Base-by-base conservation (phyloP, 2,797 vertebrate genomes). In the Chanos chanos region DNA sequence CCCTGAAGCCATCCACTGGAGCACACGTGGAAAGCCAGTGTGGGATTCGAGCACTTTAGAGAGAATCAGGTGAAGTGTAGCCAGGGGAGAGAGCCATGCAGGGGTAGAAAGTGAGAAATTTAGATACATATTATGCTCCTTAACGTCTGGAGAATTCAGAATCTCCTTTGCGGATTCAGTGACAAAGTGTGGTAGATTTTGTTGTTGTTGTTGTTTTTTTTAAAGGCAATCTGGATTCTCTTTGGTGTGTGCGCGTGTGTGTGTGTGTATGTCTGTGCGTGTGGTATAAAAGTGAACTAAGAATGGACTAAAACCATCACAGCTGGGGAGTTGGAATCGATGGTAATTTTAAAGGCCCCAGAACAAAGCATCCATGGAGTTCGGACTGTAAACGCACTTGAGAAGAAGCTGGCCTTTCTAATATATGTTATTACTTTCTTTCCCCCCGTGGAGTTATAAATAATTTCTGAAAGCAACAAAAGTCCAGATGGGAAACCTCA, bases 391-490 rank as follows among this genome's bases (percentile, higher is more conserved):
- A 70, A 71, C 39, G 53, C 51, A 68, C 69, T 64, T 61, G 66
- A 74, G 62, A 67, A 61, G 73, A 66, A 73, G 63, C 66, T 59
- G 41, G 60, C 37, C 70, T 71, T 75, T 76, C 77, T 80, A 73
- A 75, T 77, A 80, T 74, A 70, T 66, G 66, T 80, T 78, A 78
- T 80, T 73, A 78, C 72, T 72, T 77, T 77, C 63, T 57, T 64
- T 63, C 61, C 62, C 78, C 70, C 73, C 40, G 71, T 62, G 66
- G 76, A 78, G 65, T 72, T 76, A 76, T 78, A 75, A 71, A 79
- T 75, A 71, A 80, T 80, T 80, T 77, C 74, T 77, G 64, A 75
- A 74, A 75, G 70, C 56, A 77, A 76, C 74, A 76, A 70, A 70
- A 74, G 74, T 76, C 70, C 70, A 77, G 70, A 70, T 22, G 47